Base-by-base conservation (phyloP, 2,797 vertebrate genomes). In the Pipistrellus pipistrellus region DNA sequence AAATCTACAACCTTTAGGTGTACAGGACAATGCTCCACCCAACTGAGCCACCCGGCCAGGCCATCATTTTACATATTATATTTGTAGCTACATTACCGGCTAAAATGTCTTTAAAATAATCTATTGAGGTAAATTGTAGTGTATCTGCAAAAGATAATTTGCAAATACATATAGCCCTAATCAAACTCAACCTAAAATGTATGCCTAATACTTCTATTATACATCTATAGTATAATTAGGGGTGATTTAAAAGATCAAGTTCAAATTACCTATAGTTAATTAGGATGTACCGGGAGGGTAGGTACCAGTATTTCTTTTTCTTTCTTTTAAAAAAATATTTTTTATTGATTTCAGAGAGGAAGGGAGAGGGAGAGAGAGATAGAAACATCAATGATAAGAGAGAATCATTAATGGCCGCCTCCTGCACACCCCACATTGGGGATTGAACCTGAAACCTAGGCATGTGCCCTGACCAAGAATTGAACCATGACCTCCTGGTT, bases 81-180 rank as follows among this genome's bases (percentile, higher is more conserved):
- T 25, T 90, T 91, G 38, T 8, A 76, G 20, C 2, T 72, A 55
- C 51, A 73, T 92, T 30, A 85, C 38, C 95, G n/a, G 9, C 38
- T 23, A 83, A 46, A 83, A 69, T 85, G 73, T 69, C 78, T 88
- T 87, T 38, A 66, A 85, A 92, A 90, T 62, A 71, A 1, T 57
- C 57, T 87, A 41, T 73, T 82, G 85, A 85, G 46, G 62, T 82
- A 21, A 94, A 71, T 13, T 66, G 32, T 76, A 81, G 48, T 32
- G 5, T 86, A 38, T 35, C 27, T 64, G 23, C 95, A 83, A 32
- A 77, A 64, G 81, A 72, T 44, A 86, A 78, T 64, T 94, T 88
- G 8, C 14, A 77, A 66, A 64, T 46, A 80, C 8, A 46, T 57
- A 35, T 68, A 88, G 12, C 3, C 30, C 41, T 68, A 78, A 88